These are phyloP conservation scores for Paramisgurnus dabryanus DNA, from an alignment of 2,113 vertebrate species.

Conservation along the genomic window DNA sequence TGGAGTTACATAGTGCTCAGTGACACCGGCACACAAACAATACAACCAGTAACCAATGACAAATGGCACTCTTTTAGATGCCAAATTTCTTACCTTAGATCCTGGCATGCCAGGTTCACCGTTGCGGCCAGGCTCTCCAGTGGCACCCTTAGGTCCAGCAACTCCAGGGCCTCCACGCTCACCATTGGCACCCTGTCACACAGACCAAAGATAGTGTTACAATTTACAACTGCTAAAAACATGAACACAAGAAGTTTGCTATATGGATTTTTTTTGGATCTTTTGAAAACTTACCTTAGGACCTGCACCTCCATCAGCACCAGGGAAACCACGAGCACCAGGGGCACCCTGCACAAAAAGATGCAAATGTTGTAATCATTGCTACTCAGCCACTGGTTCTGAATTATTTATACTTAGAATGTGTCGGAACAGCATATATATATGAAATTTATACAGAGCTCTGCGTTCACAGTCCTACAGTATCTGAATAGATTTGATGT, in stretches of 20 bases:
- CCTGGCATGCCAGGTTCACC: constrained; percentile 94
- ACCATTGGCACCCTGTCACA: constrained; percentile 83
- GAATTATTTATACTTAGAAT: too few relatives aligned
- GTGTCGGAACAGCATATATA: too few relatives aligned
- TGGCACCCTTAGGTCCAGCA: constrained; percentile 87
- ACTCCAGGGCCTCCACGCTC: constrained; percentile 88
- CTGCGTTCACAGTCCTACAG: neutral
- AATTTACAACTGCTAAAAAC: neutral
- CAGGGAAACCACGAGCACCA: constrained; percentile 95
- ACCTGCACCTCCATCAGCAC: constrained; percentile 86
- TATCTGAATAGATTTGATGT: neutral
- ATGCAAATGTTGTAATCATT: neutral
- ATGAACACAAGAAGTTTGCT: neutral
- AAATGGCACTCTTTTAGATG: neutral
- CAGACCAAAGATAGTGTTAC: neutral
- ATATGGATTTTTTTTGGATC: neutral
- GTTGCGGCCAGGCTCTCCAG: constrained; percentile 91
- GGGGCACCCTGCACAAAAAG: constrained; percentile 80
- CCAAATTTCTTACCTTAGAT: constrained; percentile 83
- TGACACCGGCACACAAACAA: neutral
- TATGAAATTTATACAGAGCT: too few relatives aligned
- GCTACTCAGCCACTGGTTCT: neutral
- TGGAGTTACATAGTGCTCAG: constrained; percentile 35
- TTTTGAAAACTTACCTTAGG: constrained; percentile 79
- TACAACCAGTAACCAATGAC: neutral